Conservation (phyloP, 2,888 invertebrate genomes). For the Nephrotoma flavescens region DNA sequence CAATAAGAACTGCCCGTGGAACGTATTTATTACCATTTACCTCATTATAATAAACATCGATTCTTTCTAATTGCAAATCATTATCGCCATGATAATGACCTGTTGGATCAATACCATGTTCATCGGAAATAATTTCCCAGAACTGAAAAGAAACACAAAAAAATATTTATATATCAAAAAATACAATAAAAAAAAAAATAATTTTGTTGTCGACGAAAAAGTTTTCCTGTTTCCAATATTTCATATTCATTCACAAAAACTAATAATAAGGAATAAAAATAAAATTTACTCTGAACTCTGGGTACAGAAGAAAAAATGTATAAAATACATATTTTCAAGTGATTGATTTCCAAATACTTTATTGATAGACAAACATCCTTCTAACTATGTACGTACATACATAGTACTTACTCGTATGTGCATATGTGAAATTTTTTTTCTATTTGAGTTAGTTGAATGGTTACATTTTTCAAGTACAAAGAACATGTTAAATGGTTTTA, state of each 20-base stretch:
- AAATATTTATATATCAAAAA: neutral
- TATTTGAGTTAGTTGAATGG: neutral
- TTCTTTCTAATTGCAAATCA: slow-evolving; percentile 57
- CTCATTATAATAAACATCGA: slow-evolving; percentile 70
- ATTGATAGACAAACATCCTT: neutral
- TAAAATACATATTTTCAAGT: neutral
- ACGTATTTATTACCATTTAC: slow-evolving; percentile 60
- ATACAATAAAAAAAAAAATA: neutral
- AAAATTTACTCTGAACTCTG: neutral
- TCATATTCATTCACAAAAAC: neutral
- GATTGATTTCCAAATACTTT: neutral
- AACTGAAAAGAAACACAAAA: slow-evolving; percentile 34
- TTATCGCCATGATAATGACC: slow-evolving; percentile 61
- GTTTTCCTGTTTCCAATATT: neutral
- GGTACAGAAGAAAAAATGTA: neutral
- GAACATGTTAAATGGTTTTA: neutral
- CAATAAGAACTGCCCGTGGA: slow-evolving; percentile 71
- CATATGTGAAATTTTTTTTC: neutral
- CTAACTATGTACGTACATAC: neutral
- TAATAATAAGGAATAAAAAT: neutral
- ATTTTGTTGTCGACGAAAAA: neutral
- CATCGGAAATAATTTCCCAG: slow-evolving; percentile 70
- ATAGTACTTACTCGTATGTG: neutral
- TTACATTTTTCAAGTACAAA: neutral
- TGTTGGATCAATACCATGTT: slow-evolving; percentile 60